Evolutionary conservation across 2,888 invertebrate genomes (phyloP), one percentile per base, ranked within the genome.

Genomic region (Tenthredo amoena): DNA sequence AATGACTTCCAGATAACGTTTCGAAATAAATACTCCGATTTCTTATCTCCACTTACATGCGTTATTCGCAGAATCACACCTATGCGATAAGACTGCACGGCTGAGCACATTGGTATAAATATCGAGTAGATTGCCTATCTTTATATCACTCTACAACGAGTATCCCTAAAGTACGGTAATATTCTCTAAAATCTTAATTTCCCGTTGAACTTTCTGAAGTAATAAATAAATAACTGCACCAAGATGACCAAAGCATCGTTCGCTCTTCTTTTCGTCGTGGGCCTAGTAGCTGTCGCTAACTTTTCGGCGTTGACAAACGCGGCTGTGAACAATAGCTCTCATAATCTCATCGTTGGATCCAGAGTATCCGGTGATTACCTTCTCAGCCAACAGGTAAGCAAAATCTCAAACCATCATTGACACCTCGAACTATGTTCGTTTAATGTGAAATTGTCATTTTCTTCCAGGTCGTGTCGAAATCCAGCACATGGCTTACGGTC

Each of bases 401-500:
- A n/a, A 34, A 18, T n/a, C 4, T 31, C 15, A 18, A 15, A 31
- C 9, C 21, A 34, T 31, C 26, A 21, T 26, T 62, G 12, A 5
- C 2, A 55, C 6, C 10, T 31, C 5, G 76, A 31, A 34, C 5
- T 47, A 18, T 10, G 72, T n/a, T 43, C n/a, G 21, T 74, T 31
- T 43, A 9, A 40, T 43, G 21, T 10, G 15, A 15, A 40, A 21
- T 43, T 15, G 1, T 5, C 1, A 12, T 2, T 50, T 26, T 1
- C 18, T 40, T 62, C 15, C 18, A 81, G 40, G 87, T 84, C 50
- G 86, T 93, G 7, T 37, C 88, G 43, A 92, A 91, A 87, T 85
- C 86, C 0, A 91, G 91, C 7, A 87, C 89, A 12, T 89, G 90
- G 86, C 82, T 92, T 50, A 89, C 89, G 71, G 85, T 93, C 21